Conservation (phyloP, 2,797 vertebrate genomes). For the Brotula barbata region DNA sequence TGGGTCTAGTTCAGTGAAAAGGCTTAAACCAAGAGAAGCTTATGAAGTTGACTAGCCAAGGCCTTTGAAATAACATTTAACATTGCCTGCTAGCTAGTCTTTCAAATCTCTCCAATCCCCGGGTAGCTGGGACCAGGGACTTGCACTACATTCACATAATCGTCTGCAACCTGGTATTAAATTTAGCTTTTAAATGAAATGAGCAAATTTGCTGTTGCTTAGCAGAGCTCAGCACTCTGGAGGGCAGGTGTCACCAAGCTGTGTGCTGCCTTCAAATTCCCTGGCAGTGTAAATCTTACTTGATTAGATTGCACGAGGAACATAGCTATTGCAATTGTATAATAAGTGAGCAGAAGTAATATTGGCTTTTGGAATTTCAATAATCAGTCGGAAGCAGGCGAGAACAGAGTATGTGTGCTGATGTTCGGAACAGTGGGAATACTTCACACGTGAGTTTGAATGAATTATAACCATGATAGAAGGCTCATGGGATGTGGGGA, state of each 20-base stretch:
- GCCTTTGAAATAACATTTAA: slow-evolving; percentile 69
- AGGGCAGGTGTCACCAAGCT: slow-evolving; percentile 27
- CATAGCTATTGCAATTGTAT: slow-evolving; percentile 29
- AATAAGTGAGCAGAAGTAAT: slow-evolving; percentile 41
- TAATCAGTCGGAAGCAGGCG: slow-evolving; percentile 39
- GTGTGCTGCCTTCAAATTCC: slow-evolving; percentile 36
- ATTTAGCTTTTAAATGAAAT: slow-evolving; percentile 64
- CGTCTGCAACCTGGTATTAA: slow-evolving; percentile 63
- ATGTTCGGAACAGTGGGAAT: slow-evolving; percentile 3
- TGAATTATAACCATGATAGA: slow-evolving; percentile 40
- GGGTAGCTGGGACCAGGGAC: slow-evolving; percentile 39
- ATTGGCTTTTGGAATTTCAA: slow-evolving; percentile 35
- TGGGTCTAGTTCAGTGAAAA: slow-evolving; percentile 52
- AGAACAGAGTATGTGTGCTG: neutral
- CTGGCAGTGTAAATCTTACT: slow-evolving; percentile 29
- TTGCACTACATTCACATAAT: slow-evolving; percentile 58
- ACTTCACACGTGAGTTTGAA: slow-evolving; percentile 35
- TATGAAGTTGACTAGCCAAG: slow-evolving; percentile 66
- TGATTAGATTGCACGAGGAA: slow-evolving; percentile 54
- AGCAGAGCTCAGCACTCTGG: slow-evolving; percentile 44
- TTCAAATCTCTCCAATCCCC: slow-evolving; percentile 55
- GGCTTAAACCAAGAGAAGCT: slow-evolving; percentile 64
- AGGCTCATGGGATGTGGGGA: slow-evolving; percentile 26
- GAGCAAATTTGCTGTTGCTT: slow-evolving; percentile 59
- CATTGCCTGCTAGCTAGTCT: slow-evolving; percentile 48